Evolutionary conservation across 2,797 vertebrate species (phyloP).

Genomic region (Linurgus olivaceus): DNA sequence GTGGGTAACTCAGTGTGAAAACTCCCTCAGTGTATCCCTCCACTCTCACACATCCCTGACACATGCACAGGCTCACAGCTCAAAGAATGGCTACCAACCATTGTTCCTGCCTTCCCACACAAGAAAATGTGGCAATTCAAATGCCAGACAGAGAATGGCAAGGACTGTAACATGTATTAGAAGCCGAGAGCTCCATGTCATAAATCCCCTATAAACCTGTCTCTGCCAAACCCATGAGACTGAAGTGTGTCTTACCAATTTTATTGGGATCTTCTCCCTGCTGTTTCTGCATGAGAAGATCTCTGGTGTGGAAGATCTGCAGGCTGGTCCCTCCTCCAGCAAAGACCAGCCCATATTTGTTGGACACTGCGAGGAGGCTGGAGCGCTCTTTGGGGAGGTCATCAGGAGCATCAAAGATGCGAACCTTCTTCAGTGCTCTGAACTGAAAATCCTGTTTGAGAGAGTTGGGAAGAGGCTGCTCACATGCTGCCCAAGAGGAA

Average conservation of each 20-base stretch:
- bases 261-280: conserved; percentile 85
- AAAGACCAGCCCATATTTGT: conserved; percentile 89
- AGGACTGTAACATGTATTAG: not conserved
- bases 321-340: conserved; percentile 82
- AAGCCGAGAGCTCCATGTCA: not conserved
- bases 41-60: not conserved
- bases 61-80: rapidly evolving
- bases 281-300: conserved; percentile 83
- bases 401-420: conserved; percentile 83
- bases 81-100: not conserved
- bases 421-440: conserved; percentile 91
- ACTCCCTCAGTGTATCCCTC: not conserved
- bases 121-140: not conserved
- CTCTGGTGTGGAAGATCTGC: conserved; percentile 84
- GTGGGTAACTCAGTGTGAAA: not conserved
- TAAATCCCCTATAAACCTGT: not conserved
- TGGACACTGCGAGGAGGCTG: conserved; percentile 86
- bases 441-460: conserved; percentile 91
- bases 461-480: not conserved
- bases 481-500: not conserved
- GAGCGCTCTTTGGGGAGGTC: conserved; percentile 88
- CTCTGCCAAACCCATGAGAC: not conserved
- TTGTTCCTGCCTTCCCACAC: not conserved
- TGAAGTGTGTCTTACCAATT: conserved; percentile 75
- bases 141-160: rapidly evolving